A percentile compares a stretch with the other conserved stretches of the same genome.
Conservation (phyloP, 2,888 invertebrate genomes). For the Sthenelais limicola region DNA sequence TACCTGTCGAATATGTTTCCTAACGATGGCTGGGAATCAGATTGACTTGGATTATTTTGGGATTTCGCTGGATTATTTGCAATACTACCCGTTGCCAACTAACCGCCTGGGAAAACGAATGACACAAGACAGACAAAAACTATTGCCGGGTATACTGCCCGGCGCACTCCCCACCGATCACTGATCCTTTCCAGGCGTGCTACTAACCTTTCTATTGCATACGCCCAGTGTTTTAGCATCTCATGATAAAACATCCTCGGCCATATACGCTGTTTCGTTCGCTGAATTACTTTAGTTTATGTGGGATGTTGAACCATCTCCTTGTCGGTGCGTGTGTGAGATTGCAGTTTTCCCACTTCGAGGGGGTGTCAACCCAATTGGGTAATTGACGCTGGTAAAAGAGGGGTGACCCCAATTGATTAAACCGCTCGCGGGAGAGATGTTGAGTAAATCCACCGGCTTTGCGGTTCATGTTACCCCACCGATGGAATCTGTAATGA, state of each 20-base stretch:
- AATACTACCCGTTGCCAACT: too few species aligned
- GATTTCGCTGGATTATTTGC: background rate
- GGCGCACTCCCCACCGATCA: too few species aligned
- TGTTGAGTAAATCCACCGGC: conserved; percentile 7
- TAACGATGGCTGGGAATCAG: conserved; percentile 1
- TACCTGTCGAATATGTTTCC: conserved; percentile 7
- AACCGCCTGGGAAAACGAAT: background rate
- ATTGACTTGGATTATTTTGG: conserved; percentile 1
- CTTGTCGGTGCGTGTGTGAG: too few species aligned
- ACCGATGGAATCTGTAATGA: conserved; percentile 19
- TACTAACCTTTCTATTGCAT: too few species aligned
- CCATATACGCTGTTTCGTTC: too few species aligned
- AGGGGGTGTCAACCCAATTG: conserved; percentile 9
- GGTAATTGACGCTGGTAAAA: conserved; percentile 30
- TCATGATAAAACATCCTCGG: too few species aligned
- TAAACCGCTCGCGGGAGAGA: conserved; percentile 18
- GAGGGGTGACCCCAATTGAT: conserved; percentile 29
- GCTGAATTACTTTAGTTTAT: too few species aligned
- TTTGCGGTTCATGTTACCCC: conserved; percentile 26
- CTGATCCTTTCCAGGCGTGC: too few species aligned
- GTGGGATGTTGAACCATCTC: too few species aligned
- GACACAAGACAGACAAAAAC: background rate
- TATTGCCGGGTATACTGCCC: too few species aligned
- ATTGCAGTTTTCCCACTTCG: too few species aligned
- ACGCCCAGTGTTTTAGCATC: too few species aligned